Evolutionary conservation across 2,797 vertebrate species (phyloP).

Genomic region (Coreius guichenoti): DNA sequence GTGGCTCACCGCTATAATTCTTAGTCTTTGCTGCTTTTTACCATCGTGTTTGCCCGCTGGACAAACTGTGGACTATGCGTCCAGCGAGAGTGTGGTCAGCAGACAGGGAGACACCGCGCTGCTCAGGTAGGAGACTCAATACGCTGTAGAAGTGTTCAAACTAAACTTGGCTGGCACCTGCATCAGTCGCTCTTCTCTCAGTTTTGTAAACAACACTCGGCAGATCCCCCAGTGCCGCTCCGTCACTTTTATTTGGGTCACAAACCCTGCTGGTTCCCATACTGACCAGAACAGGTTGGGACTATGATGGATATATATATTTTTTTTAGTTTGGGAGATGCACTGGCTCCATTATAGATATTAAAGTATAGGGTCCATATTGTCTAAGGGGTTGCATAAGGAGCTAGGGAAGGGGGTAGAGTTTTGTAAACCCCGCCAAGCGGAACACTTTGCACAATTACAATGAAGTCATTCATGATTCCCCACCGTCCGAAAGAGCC

Average conservation of each 20-base stretch:
- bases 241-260: conserved; percentile 53
- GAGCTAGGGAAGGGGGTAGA: conserved; percentile 32
- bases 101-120: conserved; percentile 96
- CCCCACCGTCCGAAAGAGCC: neutral
- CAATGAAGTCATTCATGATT: conserved; percentile 57
- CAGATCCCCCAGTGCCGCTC: conserved; percentile 23
- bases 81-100: conserved; percentile 93
- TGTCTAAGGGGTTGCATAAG: conserved; percentile 29
- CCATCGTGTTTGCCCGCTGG: conserved; percentile 92
- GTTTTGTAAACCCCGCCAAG: conserved; percentile 54
- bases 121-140: conserved; percentile 84
- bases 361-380: neutral
- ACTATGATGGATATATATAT: neutral
- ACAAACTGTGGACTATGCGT: conserved; percentile 92
- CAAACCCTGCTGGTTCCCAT: neutral
- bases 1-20: conserved; percentile 91
- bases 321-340: neutral
- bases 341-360: neutral
- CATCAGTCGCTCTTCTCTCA: conserved; percentile 10
- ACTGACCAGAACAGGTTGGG: neutral
- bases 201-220: conserved; percentile 45
- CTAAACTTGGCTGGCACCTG: conserved; percentile 46
- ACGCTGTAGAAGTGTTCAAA: conserved; percentile 29
- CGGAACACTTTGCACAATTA: conserved; percentile 46
- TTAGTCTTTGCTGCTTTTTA: conserved; percentile 93